phyloP scores from a whole-genome alignment of 2,888 invertebrate genomes.

The Andrena trimmerana region DNA sequence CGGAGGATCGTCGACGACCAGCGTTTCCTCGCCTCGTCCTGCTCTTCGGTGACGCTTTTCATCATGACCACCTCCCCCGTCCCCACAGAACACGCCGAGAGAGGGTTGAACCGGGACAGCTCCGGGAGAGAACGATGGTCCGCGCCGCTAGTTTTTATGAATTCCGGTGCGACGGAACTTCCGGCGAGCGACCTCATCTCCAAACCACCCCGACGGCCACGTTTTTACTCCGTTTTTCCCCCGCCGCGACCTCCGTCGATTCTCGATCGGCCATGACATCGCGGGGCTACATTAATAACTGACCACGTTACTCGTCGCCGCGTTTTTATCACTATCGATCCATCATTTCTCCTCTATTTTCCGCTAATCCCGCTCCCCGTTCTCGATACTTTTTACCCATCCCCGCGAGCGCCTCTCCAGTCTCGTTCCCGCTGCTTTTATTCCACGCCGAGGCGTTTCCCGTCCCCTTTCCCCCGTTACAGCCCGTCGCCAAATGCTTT shows the following conservation, averaged over 20 bases:
- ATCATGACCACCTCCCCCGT: constrained; percentile 1
- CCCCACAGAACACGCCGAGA: not conserved
- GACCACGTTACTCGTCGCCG: constrained; percentile 57
- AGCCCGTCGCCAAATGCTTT: constrained; percentile 21
- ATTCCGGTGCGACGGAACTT: constrained; percentile 82
- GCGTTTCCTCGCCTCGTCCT: constrained; percentile 39
- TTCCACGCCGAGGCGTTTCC: not conserved
- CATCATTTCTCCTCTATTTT: constrained; percentile 59
- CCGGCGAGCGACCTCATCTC: constrained; percentile 81
- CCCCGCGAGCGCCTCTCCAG: constrained; percentile 17
- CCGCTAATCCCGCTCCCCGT: constrained; percentile 51
- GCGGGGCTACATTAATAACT: constrained; percentile 64
- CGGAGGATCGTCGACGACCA: constrained; percentile 28
- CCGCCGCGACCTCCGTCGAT: constrained; percentile 57
- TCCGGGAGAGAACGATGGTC: constrained; percentile 67
- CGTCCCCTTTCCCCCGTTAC: constrained; percentile 6
- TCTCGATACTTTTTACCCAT: constrained; percentile 53
- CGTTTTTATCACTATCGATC: constrained; percentile 58
- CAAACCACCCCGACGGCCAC: constrained; percentile 61
- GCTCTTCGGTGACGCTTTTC: constrained; percentile 50
- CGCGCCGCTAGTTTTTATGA: constrained; percentile 81
- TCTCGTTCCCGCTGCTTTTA: constrained; percentile 24
- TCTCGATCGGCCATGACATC: constrained; percentile 64
- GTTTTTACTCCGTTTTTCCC: constrained; percentile 52
- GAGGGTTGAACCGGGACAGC: constrained; percentile 15